Base-by-base conservation (phyloP, 2,888 invertebrate species). In the Tetheella fluctuosa region DNA sequence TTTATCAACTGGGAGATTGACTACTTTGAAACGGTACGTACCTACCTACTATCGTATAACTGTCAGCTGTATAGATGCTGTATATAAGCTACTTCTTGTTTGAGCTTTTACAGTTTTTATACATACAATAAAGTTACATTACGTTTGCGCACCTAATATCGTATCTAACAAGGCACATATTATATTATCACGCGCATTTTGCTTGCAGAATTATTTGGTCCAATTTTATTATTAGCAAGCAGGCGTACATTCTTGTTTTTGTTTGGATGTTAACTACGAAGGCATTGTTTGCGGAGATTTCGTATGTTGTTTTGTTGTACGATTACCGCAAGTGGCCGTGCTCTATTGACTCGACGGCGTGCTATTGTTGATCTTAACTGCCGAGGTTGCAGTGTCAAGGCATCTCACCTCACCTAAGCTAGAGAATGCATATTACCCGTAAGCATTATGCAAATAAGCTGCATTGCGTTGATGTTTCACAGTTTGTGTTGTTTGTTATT, bases 301-400 rank as follows among this genome's bases (percentile, higher is more conserved):
- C 79, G 74, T 71, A 65, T 63, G 73, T 80, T 78, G 81, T 84
- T 84, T 81, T 83, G 82, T 81, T 81, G 78, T 80, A 67, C 71
- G 74, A 79, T 80, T 82, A 85, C 77, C 77, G 81, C 79, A 83
- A 82, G 77, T 79, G 83, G 74, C 80, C 83, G 79, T 85, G 84
- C 81, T 83, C 83, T 83, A 84, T 86, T 88, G 87, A 88, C 86
- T 83, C 78, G n/a, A n/a, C n/a, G 70, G 75, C 74, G 73, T 74
- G 78, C 81, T 79, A 86, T 86, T 87, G 86, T 85, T 82, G 79
- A 68, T 71, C 69, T 65, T 75, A 72, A 73, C 73, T 74, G 77
- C 70, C 74, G 83, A 83, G 84, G 88, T 82, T 84, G 84, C 85
- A 86, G 79, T 88, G 89, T 89, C 88, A 90, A 89, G 89, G 89